Percentiles rank a stretch among this genome's conserved stretches.
These are phyloP conservation scores for Spea bombifrons DNA, from an alignment of 2,113 vertebrate species.

Conservation along the genomic window DNA sequence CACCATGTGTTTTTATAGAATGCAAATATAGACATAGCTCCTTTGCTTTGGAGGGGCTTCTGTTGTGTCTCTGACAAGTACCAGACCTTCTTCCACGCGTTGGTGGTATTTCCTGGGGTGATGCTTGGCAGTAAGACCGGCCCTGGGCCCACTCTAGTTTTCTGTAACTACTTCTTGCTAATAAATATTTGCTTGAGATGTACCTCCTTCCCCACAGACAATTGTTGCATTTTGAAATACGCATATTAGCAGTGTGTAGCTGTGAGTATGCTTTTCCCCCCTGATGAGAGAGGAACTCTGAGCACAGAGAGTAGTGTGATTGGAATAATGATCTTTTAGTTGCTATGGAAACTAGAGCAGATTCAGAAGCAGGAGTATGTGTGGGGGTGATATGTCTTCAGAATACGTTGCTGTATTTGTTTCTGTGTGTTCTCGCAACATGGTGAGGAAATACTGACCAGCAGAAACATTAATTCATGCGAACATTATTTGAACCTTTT, in stretches of 20 bases:
- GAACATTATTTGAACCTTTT: background rate
- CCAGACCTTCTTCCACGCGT: no score
- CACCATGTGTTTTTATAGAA: no score
- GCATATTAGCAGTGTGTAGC: slow-evolving; percentile 19
- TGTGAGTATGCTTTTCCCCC: slow-evolving; percentile 1
- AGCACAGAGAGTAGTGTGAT: slow-evolving; percentile 39
- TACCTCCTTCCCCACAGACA: background rate
- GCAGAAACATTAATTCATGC: background rate
- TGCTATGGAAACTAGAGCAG: slow-evolving; percentile 45
- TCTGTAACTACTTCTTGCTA: no score
- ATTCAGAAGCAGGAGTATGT: slow-evolving; percentile 32
- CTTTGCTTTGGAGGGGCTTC: no score
- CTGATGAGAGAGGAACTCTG: slow-evolving; percentile 35
- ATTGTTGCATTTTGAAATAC: slow-evolving; percentile 34
- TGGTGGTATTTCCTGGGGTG: no score
- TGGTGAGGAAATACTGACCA: slow-evolving; percentile 16
- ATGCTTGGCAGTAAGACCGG: no score
- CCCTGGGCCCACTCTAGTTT: no score
- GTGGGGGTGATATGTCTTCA: slow-evolving; percentile 36
- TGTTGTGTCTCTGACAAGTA: no score
- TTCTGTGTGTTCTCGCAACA: slow-evolving; percentile 14
- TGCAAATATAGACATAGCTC: no score
- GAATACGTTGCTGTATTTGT: slow-evolving; percentile 15
- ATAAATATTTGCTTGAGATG: background rate
- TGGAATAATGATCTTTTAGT: slow-evolving; percentile 47